Conservation (phyloP, 2,113 vertebrate species). For the Salvelinus sp. region DNA sequence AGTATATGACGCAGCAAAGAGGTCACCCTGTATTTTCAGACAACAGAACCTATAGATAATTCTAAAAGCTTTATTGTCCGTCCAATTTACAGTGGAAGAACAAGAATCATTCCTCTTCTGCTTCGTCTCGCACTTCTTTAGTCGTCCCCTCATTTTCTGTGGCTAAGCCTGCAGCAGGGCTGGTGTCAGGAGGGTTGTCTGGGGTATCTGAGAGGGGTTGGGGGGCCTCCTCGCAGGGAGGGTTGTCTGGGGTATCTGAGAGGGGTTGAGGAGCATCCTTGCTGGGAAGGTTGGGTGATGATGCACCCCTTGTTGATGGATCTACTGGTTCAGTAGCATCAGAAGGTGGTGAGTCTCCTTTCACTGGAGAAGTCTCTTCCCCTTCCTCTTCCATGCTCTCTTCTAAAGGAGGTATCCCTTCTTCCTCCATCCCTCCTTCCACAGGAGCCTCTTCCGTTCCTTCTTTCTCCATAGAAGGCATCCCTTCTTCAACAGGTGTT, state of each 20-base stretch:
- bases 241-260: slow-evolving; percentile 14
- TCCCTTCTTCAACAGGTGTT: slow-evolving; percentile 6
- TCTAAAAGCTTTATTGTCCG: no score
- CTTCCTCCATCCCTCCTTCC: slow-evolving; percentile 21
- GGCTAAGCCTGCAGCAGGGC: slow-evolving; percentile 14
- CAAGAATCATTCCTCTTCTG: slow-evolving; percentile 30
- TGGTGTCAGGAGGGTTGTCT: slow-evolving; percentile 6
- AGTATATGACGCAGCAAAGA: slow-evolving; percentile 38
- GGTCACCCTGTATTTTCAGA: slow-evolving; percentile 29
- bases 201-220: slow-evolving; percentile 23
- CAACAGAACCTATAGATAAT: slow-evolving; percentile 12
- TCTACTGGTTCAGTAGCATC: slow-evolving; percentile 10
- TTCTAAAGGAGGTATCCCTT: not conserved
- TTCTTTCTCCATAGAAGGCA: not conserved
- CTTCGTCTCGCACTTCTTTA: slow-evolving; percentile 24
- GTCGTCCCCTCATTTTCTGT: slow-evolving; percentile 31
- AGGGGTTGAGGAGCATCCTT: slow-evolving; percentile 30
- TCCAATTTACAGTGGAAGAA: slow-evolving; percentile 47
- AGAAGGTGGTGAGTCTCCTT: not conserved
- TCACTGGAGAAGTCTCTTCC: not conserved
- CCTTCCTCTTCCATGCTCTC: not conserved
- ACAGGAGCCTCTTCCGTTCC: slow-evolving; percentile 13
- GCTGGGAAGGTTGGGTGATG: slow-evolving; percentile 6
- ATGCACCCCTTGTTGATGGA: slow-evolving; percentile 24
- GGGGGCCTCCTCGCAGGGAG: slow-evolving; percentile 26